phyloP scores from a whole-genome alignment of 2,113 vertebrate genomes.

The Urocynchramus pylzowi region DNA sequence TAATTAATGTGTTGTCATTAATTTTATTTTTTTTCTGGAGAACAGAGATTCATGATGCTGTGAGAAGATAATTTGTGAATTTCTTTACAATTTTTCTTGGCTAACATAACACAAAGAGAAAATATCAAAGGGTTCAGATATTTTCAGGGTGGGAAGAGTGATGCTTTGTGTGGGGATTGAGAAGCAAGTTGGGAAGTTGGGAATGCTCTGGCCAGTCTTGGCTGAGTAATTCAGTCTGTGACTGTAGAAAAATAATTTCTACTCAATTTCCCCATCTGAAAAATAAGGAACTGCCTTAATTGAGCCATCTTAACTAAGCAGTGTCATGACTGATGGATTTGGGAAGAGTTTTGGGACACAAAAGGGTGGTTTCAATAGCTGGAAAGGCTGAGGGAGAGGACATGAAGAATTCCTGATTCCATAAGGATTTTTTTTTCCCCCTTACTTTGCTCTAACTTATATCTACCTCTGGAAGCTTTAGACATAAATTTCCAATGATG shows the following conservation, averaged over 20 bases:
- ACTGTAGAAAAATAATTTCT: background rate
- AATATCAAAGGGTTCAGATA: background rate
- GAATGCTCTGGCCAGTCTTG: background rate
- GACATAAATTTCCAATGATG: background rate
- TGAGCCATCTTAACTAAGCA: background rate
- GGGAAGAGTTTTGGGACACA: background rate
- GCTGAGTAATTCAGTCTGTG: background rate
- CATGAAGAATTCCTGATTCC: background rate
- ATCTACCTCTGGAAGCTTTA: background rate
- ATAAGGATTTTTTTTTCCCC: background rate
- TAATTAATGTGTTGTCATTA: background rate
- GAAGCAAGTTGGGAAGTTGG: background rate
- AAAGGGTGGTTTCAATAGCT: background rate
- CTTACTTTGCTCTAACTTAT: background rate
- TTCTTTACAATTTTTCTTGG: background rate
- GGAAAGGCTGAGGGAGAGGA: background rate
- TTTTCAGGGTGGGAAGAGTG: background rate
- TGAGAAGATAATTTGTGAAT: background rate
- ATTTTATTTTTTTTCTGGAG: background rate
- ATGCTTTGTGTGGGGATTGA: background rate
- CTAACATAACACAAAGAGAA: background rate
- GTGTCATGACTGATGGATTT: background rate
- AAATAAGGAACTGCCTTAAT: background rate
- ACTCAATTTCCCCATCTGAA: background rate
- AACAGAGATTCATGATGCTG: background rate